Evolutionary conservation across 2,113 vertebrate genomes (phyloP).

Genomic region (Crotalus tigris): DNA sequence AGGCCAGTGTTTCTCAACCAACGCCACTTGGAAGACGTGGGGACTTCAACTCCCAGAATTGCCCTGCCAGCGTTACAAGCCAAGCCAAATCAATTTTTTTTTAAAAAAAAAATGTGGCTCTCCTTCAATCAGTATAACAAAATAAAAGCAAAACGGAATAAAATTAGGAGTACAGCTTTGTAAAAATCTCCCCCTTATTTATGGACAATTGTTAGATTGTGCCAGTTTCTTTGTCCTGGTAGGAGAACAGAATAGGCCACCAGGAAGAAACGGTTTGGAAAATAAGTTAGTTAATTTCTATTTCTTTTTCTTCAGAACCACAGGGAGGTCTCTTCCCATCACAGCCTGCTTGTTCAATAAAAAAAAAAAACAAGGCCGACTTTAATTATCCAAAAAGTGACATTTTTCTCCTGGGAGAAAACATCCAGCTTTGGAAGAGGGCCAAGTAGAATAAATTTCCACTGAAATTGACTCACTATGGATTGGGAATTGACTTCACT

Average conservation of each 20-base stretch:
- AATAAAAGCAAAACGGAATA: neutral
- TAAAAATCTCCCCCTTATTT: neutral
- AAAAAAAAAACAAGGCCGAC: neutral
- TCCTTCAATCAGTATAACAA: neutral
- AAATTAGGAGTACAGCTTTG: neutral
- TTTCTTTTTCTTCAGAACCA: constrained; percentile 39
- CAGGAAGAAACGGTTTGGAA: neutral
- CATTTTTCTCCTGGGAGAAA: constrained; percentile 8
- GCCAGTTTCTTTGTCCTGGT: no score
- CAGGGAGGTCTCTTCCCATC: constrained; percentile 16
- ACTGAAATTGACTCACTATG: neutral
- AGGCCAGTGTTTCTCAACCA: neutral
- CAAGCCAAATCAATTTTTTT: no score
- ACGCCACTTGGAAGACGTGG: no score
- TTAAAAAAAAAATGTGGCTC: no score
- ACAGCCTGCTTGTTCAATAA: constrained; percentile 23
- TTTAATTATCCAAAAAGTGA: constrained; percentile 24
- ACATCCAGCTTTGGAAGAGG: constrained; percentile 17
- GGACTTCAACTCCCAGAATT: no score
- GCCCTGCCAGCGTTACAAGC: neutral
- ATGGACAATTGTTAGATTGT: neutral
- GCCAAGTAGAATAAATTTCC: no score
- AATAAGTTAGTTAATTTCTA: constrained; percentile 39
- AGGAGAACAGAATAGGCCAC: neutral
- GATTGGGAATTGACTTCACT: neutral